These are phyloP conservation scores for Amiota minor DNA, from an alignment of 2,888 invertebrate species.

Conservation along the genomic window DNA sequence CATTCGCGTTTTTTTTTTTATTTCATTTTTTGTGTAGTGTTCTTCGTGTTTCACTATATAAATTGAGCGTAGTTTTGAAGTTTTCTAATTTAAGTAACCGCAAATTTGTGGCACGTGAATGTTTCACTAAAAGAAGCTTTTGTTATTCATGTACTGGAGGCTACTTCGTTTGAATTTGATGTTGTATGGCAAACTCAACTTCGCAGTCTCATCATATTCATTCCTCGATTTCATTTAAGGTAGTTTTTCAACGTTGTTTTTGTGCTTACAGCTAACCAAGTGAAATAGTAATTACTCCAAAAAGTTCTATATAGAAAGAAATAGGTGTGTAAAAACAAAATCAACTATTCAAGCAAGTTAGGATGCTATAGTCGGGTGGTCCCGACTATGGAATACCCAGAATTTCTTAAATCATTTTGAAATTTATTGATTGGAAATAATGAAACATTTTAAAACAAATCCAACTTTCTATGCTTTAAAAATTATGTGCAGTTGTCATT, in stretches of 20 bases:
- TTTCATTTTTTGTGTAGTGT: background rate
- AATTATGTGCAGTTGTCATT: too few species aligned
- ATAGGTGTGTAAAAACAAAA: too few species aligned
- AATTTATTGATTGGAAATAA: too few species aligned
- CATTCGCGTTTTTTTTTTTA: slow-evolving; percentile 6
- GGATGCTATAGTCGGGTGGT: too few species aligned
- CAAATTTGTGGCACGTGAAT: slow-evolving; percentile 32
- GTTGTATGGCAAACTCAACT: background rate
- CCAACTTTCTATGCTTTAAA: too few species aligned
- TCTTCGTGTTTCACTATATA: background rate
- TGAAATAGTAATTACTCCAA: background rate
- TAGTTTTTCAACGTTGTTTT: background rate
- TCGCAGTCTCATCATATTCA: background rate
- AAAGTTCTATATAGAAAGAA: background rate
- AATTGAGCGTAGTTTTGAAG: slow-evolving; percentile 29
- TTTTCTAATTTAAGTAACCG: slow-evolving; percentile 37
- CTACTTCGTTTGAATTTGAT: background rate
- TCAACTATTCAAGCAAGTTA: too few species aligned
- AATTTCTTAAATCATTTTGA: too few species aligned
- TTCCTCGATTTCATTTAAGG: background rate
- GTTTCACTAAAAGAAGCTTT: slow-evolving; percentile 9
- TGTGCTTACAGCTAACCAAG: background rate
- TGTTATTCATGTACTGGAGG: slow-evolving; percentile 15
- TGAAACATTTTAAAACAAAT: too few species aligned
- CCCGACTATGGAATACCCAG: too few species aligned